Conservation (phyloP, 2,113 vertebrate species). For the Bos javanicus region DNA sequence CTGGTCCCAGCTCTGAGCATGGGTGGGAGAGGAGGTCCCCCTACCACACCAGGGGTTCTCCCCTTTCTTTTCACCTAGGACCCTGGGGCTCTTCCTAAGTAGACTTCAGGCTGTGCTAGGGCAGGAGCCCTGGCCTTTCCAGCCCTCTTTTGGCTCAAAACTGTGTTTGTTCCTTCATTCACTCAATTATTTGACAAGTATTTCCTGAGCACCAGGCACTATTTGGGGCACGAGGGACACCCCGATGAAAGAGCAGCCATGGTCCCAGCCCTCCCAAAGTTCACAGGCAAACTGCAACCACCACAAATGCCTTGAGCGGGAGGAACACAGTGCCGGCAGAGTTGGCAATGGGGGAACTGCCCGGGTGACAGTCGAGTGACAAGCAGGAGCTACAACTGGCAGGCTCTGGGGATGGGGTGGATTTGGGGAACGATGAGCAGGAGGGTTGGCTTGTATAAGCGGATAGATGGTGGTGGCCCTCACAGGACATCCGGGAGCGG, state of each 20-base stretch:
- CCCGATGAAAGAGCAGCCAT: accelerated
- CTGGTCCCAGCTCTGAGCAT: neutral
- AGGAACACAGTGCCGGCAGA: neutral
- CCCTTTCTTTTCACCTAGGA: neutral
- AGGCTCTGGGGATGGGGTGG: neutral
- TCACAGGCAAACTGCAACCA: neutral
- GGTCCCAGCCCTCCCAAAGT: neutral
- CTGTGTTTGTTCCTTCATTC: neutral
- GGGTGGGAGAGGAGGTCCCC: accelerated
- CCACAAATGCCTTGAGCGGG: neutral
- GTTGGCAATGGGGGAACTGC: neutral
- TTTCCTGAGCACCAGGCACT: neutral
- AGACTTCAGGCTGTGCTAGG: neutral
- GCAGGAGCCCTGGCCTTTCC: neutral
- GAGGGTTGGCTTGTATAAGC: neutral
- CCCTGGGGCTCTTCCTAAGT: neutral
- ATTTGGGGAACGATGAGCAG: neutral
- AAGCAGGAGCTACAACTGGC: neutral
- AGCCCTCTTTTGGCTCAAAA: neutral
- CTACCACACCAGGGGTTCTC: neutral
- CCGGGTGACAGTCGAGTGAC: neutral
- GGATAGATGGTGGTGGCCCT: neutral
- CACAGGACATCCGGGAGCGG: neutral
- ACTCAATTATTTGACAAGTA: neutral
- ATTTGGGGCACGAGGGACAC: neutral